phyloP scores from a whole-genome alignment of 2,797 vertebrate species.

The Rallus crepitans region DNA sequence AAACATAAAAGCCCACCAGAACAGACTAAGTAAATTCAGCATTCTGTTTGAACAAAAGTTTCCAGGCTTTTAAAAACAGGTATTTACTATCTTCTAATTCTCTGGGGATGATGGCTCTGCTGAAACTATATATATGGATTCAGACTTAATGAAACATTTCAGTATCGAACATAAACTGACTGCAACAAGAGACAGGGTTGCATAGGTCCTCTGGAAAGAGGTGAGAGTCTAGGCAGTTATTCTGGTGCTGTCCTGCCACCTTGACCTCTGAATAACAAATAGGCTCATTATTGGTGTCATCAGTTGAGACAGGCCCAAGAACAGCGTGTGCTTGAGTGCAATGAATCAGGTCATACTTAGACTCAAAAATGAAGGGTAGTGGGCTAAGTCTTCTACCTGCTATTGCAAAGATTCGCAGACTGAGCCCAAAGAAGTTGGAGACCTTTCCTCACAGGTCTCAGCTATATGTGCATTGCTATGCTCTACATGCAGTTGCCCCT shows the following conservation, averaged over 20 bases:
- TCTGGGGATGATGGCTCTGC: neutral
- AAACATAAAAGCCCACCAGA: neutral
- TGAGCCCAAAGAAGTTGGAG: neutral
- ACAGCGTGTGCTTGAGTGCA: neutral
- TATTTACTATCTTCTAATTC: neutral
- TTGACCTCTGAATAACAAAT: neutral
- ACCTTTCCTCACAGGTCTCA: neutral
- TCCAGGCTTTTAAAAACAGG: neutral
- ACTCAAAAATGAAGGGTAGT: neutral
- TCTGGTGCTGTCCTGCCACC: neutral
- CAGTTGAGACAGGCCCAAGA: neutral
- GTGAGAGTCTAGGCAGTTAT: neutral
- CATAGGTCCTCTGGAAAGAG: neutral
- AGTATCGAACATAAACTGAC: neutral
- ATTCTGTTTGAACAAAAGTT: neutral
- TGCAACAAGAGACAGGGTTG: neutral
- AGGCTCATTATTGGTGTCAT: neutral
- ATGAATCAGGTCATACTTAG: neutral
- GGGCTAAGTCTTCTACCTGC: neutral
- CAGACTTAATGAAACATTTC: neutral
- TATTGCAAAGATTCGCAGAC: rapidly evolving
- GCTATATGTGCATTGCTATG: neutral
- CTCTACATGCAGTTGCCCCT: neutral
- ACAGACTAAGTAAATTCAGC: neutral
- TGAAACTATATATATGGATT: neutral